phyloP scores from a whole-genome alignment of 2,113 vertebrate genomes.

The Atlantisia rogersi region DNA sequence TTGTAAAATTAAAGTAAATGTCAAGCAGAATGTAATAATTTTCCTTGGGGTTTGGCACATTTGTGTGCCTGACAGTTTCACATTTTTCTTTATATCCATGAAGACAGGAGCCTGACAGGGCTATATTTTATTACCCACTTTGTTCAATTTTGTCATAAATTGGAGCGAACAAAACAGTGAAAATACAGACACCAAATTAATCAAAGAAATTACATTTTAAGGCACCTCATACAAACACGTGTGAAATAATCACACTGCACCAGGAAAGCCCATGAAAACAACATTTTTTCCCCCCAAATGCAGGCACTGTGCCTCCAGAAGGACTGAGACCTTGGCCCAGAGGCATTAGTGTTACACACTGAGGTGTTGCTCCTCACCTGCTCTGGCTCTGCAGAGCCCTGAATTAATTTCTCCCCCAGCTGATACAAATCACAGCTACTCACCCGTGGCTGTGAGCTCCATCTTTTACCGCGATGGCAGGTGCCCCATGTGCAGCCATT shows the following conservation, averaged over 20 bases:
- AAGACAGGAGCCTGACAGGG: constrained; percentile 72
- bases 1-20: constrained; percentile 73
- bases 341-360: neutral
- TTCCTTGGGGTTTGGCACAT: constrained; percentile 68
- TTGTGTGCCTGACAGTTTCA: constrained; percentile 74
- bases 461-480: fast-evolving
- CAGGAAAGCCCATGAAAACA: neutral
- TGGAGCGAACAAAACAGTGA: constrained; percentile 51
- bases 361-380: neutral
- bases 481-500: neutral
- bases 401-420: neutral
- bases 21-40: constrained; percentile 66
- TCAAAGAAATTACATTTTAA: constrained; percentile 68
- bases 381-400: neutral
- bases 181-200: constrained; percentile 74
- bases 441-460: neutral
- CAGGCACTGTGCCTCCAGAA: neutral
- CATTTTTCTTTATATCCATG: constrained; percentile 78
- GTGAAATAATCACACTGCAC: neutral
- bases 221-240: constrained; percentile 42
- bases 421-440: neutral
- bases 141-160: constrained; percentile 73
- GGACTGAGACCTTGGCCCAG: neutral
- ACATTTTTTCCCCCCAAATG: neutral
- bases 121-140: constrained; percentile 76